phyloP scores from a whole-genome alignment of 2,888 invertebrate species.

The Dynastes maya region DNA sequence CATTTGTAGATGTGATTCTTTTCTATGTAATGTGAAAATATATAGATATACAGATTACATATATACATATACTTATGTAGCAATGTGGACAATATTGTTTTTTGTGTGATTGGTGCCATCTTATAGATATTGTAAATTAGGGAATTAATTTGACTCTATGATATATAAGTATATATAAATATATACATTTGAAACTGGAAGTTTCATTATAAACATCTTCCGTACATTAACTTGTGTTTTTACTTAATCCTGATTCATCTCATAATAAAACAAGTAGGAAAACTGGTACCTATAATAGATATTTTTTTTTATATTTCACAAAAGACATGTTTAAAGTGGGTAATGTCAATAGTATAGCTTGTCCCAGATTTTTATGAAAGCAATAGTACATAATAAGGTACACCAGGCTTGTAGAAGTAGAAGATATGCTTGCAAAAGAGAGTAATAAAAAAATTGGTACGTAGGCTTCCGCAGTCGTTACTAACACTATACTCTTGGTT shows the following conservation, averaged over 20 bases:
- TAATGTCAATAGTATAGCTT: too few relatives aligned
- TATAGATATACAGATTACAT: conserved; percentile 43
- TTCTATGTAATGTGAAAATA: conserved; percentile 37
- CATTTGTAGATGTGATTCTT: conserved; percentile 58
- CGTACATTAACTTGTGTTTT: conserved; percentile 58
- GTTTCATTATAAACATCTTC: conserved; percentile 71
- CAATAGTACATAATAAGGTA: too few relatives aligned
- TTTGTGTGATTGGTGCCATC: conserved; percentile 56
- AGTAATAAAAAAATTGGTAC: too few relatives aligned
- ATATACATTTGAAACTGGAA: conserved; percentile 69
- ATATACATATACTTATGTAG: conserved; percentile 37
- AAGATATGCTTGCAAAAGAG: too few relatives aligned
- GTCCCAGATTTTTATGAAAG: too few relatives aligned
- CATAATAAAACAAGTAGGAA: not conserved
- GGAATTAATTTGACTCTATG: conserved; percentile 63
- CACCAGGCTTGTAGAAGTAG: too few relatives aligned
- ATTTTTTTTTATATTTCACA: too few relatives aligned
- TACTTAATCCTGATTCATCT: conserved; percentile 40
- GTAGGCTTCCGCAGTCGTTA: too few relatives aligned
- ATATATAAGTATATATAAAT: conserved; percentile 49
- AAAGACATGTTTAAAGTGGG: too few relatives aligned
- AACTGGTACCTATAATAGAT: too few relatives aligned
- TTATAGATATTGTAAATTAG: conserved; percentile 66
- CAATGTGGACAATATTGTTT: conserved; percentile 47
- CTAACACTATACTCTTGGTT: too few relatives aligned